Evolutionary conservation across 2,113 vertebrate species (phyloP).

Genomic region (Cyprinus carpio): DNA sequence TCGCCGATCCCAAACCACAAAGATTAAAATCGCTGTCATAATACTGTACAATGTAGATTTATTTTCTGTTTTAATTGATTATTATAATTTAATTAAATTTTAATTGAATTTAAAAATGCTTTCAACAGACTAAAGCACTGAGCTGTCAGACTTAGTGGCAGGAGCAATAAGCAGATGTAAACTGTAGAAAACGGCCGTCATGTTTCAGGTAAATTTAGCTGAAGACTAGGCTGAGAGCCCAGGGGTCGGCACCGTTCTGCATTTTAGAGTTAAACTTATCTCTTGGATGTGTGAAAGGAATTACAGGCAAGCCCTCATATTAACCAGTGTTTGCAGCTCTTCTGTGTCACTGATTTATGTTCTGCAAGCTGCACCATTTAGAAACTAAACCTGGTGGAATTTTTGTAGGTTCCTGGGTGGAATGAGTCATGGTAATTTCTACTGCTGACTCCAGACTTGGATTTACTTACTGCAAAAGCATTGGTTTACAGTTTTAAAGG

Average conservation of each 20-base stretch:
- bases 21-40: neutral
- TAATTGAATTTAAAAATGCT: neutral
- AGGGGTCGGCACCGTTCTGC: neutral
- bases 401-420: neutral
- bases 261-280: constrained; percentile 19
- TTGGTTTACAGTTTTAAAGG: neutral
- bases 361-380: too few relatives aligned
- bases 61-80: neutral
- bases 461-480: neutral
- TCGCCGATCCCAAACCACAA: neutral
- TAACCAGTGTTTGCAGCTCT: neutral
- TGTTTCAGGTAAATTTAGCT: constrained; percentile 22
- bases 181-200: neutral
- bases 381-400: constrained; percentile 11
- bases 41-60: neutral
- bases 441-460: neutral
- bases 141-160: constrained; percentile 8
- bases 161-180: constrained; percentile 5
- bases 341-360: neutral
- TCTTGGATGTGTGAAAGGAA: neutral
- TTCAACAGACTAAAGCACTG: neutral
- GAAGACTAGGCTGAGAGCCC: neutral
- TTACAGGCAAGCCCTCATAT: neutral
- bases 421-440: constrained; percentile 14
- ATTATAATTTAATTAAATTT: neutral